Base-by-base conservation (phyloP, 2,113 vertebrate genomes). In the Trematocara nigrifrons region DNA sequence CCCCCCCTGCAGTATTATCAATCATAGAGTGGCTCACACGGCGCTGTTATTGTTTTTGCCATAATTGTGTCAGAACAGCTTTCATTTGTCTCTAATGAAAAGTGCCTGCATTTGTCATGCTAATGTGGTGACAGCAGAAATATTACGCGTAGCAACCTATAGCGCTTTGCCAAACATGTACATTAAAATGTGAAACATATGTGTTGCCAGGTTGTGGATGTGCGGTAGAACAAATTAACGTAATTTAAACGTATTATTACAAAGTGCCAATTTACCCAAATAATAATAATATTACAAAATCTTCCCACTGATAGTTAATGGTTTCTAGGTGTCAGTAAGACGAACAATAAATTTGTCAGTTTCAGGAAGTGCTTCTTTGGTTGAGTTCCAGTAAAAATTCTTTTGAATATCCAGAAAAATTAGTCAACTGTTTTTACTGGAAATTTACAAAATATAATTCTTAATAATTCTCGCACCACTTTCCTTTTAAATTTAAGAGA, bases 41-140 rank as follows among this genome's bases (percentile, higher is more conserved):
- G 91, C n/a, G 89, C 87, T 85, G 89, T 94, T 95, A 95, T 95
- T 95, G 94, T 96, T 96, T 95, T 91, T 94, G 83, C 93, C 90
- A 93, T 95, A 95, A 95, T 95, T 93, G 91, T 94, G 90, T 95
- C 93, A 93, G 84, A 90, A 91, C 84, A 84, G 93, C 91, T 91
- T 95, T 91, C 90, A 95, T 95, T 95, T 95, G 93, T 95, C 93
- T 93, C 86, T 94, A 91, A 95, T 95, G 91, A 94, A 95, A 94
- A 94, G 90, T 93, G 92, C 87, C 90, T 82, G 69, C 89, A 93
- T 94, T 89, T 87, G 93, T 95, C 94, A 95, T 91, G 90, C 85
- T 94, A 93, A 95, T 93, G 89, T 80, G 87, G 90, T 82, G 86
- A 93, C 89, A 88, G 49, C 90, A 90, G 92, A 87, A 92, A 94